Conservation (phyloP, 2,113 vertebrate species). For the Caretta caretta region DNA sequence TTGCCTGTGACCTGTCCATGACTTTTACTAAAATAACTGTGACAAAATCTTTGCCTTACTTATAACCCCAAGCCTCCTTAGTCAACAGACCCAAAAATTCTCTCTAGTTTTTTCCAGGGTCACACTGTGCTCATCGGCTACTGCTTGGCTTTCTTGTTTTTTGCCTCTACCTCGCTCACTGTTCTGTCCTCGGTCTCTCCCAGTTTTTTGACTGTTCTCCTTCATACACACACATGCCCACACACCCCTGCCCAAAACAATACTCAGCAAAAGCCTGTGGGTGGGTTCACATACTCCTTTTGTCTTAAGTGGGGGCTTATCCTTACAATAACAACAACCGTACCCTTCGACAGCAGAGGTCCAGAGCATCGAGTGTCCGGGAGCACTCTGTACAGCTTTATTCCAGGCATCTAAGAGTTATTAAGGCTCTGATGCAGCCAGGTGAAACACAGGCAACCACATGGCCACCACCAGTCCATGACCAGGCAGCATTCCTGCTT, state of each 20-base stretch:
- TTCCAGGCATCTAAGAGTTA: neutral
- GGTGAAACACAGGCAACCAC: too few species aligned
- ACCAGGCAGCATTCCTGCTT: neutral
- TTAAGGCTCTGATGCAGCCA: neutral
- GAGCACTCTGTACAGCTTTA: neutral
- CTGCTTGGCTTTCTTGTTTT: neutral
- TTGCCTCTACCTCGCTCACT: neutral
- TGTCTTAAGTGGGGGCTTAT: neutral
- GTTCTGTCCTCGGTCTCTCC: neutral
- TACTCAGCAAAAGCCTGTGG: too few species aligned
- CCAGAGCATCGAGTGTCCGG: too few species aligned
- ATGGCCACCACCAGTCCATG: neutral
- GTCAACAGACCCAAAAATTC: neutral
- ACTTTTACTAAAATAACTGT: too few species aligned
- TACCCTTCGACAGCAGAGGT: neutral
- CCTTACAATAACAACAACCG: neutral
- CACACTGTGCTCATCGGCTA: neutral
- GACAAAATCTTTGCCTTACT: too few species aligned
- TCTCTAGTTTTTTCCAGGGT: neutral
- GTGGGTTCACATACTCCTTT: neutral
- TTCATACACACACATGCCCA: neutral
- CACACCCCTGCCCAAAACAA: too few species aligned
- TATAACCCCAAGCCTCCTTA: neutral
- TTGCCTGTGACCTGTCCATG: too few species aligned
- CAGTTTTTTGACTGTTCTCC: neutral